phyloP scores from a whole-genome alignment of 2,113 vertebrate species.

The Perca fluviatilis region DNA sequence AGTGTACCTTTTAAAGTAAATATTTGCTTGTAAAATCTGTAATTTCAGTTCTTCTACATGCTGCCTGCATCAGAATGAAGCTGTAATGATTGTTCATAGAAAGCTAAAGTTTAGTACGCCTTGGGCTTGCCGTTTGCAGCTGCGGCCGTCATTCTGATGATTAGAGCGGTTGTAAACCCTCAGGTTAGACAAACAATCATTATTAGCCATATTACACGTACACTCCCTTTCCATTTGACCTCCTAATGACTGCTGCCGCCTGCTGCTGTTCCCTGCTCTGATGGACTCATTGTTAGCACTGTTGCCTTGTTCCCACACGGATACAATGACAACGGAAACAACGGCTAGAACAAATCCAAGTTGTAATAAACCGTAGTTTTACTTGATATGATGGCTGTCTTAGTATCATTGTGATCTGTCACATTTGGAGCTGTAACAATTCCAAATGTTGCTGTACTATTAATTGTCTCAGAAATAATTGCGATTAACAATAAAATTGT shows the following conservation, averaged over 20 bases:
- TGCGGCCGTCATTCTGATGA: not conserved
- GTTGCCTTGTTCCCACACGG: no score
- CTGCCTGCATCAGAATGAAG: not conserved
- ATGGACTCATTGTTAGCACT: no score
- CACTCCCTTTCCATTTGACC: no score
- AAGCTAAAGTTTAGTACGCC: not conserved
- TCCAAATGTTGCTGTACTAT: no score
- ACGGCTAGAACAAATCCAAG: no score
- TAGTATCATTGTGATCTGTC: not conserved
- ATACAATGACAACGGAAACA: no score
- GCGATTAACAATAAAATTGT: no score
- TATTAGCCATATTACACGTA: not conserved
- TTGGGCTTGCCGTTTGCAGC: not conserved
- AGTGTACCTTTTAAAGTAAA: not conserved
- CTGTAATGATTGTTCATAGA: not conserved
- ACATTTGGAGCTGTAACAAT: not conserved
- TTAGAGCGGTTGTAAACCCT: not conserved
- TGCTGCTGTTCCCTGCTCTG: no score
- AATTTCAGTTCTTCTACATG: not conserved
- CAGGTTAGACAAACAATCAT: not conserved
- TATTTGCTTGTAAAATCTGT: not conserved
- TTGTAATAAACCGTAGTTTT: not conserved
- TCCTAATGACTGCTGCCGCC: no score
- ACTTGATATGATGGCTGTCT: not conserved
- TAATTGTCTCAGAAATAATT: no score